phyloP scores from a whole-genome alignment of 1,140 invertebrate genomes.

The Scaptomyza pallida region DNA sequence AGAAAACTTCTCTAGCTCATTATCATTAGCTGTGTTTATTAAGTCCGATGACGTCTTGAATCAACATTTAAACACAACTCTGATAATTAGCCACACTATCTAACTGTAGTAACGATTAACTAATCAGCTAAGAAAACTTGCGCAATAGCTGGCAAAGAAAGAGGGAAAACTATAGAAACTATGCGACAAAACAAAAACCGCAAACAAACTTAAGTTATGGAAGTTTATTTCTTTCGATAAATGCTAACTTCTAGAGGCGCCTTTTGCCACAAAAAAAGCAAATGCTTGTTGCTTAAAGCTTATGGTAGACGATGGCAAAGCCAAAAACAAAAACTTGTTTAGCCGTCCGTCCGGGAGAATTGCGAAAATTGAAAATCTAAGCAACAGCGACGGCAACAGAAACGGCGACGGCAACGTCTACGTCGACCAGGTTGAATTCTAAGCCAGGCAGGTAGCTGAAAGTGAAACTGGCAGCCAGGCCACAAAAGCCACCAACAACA shows the following conservation, averaged over 20 bases:
- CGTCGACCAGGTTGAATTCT: constrained; percentile 58
- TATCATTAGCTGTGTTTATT: constrained; percentile 45
- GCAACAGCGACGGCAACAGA: constrained; percentile 31
- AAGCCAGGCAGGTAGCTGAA: constrained; percentile 71
- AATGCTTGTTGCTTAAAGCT: constrained; percentile 34
- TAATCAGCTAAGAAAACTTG: constrained; percentile 18
- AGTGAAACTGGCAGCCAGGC: constrained; percentile 57
- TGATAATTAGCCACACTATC: constrained; percentile 6
- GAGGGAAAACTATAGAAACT: constrained; percentile 1
- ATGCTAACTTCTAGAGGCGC: constrained; percentile 43
- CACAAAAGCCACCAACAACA: constrained; percentile 23
- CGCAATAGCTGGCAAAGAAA: constrained; percentile 35
- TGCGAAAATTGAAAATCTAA: constrained; percentile 73
- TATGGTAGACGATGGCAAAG: constrained; percentile 23
- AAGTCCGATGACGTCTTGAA: constrained; percentile 7
- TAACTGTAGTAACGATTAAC: constrained; percentile 15
- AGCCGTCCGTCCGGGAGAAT: constrained; percentile 53
- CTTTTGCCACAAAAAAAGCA: constrained; percentile 15
- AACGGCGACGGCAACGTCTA: constrained; percentile 28
- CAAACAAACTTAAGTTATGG: constrained; percentile 21
- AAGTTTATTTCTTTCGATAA: neutral
- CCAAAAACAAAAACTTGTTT: constrained; percentile 69
- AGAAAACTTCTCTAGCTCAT: constrained; percentile 22
- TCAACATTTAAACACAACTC: constrained; percentile 24
- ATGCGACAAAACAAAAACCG: constrained; percentile 17